Percentiles rank a stretch among this genome's conserved stretches.
Evolutionary conservation across 1,140 invertebrate species (phyloP).

Genomic region (Centruroides sculpturatus): DNA sequence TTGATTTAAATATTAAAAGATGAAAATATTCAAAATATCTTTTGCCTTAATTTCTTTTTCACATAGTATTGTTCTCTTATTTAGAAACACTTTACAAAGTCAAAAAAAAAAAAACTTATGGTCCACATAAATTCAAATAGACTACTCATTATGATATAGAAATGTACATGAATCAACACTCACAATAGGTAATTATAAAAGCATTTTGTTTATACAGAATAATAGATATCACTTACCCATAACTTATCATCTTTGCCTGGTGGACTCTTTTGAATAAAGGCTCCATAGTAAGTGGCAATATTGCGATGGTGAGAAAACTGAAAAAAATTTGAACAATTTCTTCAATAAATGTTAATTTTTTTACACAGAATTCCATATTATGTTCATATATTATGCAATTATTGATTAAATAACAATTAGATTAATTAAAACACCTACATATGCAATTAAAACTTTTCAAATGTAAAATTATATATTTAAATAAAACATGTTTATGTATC

Average conservation of each 20-base stretch:
- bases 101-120: too few relatives aligned
- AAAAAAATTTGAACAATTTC: slow-evolving; percentile 22
- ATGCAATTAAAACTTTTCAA: neutral
- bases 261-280: slow-evolving; percentile 98
- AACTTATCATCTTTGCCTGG: slow-evolving; percentile 98
- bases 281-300: slow-evolving; percentile 99
- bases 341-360: neutral
- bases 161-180: too few relatives aligned
- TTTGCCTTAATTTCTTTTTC: too few relatives aligned
- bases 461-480: neutral
- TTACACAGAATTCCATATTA: neutral
- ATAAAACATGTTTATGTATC: neutral
- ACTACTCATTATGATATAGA: too few relatives aligned
- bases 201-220: too few relatives aligned
- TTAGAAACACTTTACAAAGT: too few relatives aligned
- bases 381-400: neutral
- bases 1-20: too few relatives aligned
- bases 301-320: slow-evolving; percentile 98
- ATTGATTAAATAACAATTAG: neutral
- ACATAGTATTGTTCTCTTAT: too few relatives aligned
- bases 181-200: too few relatives aligned
- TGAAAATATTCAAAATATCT: too few relatives aligned
- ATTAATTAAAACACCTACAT: neutral
- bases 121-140: too few relatives aligned
- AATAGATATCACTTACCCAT: slow-evolving; percentile 44